These are phyloP conservation scores for Oncorhynchus gorbuscha DNA, from an alignment of 2,113 vertebrate genomes.

Conservation along the genomic window DNA sequence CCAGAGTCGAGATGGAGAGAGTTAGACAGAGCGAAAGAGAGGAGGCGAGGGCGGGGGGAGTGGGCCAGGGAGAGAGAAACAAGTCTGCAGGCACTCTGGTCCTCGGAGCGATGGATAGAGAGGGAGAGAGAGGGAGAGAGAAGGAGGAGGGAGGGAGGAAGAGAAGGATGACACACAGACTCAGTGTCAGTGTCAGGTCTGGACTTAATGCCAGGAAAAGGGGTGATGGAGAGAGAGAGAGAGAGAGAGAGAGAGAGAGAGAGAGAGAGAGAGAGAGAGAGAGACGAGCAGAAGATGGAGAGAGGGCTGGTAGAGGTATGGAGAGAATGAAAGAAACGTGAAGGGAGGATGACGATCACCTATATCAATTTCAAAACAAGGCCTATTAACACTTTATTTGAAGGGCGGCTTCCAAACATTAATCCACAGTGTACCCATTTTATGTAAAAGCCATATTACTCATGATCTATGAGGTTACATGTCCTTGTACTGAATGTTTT, in stretches of 20 bases:
- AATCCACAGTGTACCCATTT: background rate
- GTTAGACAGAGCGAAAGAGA: slow-evolving; percentile 48
- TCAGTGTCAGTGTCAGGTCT: slow-evolving; percentile 74
- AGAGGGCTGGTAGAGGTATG: slow-evolving; percentile 12
- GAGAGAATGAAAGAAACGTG: background rate
- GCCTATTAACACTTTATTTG: too few species aligned
- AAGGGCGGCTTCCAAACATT: background rate
- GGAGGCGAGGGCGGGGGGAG: slow-evolving; percentile 34
- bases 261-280: slow-evolving; percentile 5
- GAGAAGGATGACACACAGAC: slow-evolving; percentile 66
- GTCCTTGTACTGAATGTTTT: too few species aligned
- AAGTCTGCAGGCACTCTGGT: slow-evolving; percentile 55
- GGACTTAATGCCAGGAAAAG: slow-evolving; percentile 72
- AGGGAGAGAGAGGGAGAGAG: slow-evolving; percentile 6
- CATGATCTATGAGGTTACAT: too few species aligned
- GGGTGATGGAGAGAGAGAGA: slow-evolving; percentile 24
- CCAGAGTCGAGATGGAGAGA: slow-evolving; percentile 33
- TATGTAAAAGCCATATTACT: too few species aligned
- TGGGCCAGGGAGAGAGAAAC: slow-evolving; percentile 42
- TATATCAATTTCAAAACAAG: too few species aligned
- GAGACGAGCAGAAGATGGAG: background rate
- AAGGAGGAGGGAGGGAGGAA: slow-evolving; percentile 2
- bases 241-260: slow-evolving; percentile 10
- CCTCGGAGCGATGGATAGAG: slow-evolving; percentile 44
- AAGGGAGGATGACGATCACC: background rate